Evolutionary conservation across 2,888 invertebrate genomes (phyloP), one percentile per base, ranked within the genome.

Genomic region (Hemistola chrysoprasaria): DNA sequence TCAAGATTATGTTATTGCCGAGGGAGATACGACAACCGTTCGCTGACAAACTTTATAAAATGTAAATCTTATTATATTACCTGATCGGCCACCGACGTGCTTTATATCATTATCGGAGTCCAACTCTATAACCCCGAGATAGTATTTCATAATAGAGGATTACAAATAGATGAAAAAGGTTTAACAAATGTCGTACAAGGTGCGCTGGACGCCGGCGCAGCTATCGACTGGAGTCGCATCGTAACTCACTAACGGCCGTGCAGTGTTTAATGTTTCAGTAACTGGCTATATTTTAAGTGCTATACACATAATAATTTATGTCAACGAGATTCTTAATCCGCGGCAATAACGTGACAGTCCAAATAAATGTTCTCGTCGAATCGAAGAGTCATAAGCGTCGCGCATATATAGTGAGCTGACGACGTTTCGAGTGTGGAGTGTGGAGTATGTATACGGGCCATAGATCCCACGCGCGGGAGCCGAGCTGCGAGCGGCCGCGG

Each of bases 261-360:
- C 37, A 34, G 52, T 40, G 46, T 56, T 56, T 56, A 62, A 63
- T 56, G 64, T 62, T 67, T 62, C 56, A 62, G 64, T 67, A 56
- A 60, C 59, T 50, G 59, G 47, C 54, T 49, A 64, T 71, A 75
- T 67, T 66, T 72, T 59, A 71, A 66, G 57, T 56, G 59, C 57
- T 63, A 54, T 64, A 68, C 65, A 62, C 58, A 59, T 68, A 71
- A 78, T 79, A 78, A 79, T 77, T 78, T 74, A 82, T 77, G 73
- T 82, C 80, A 78, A 73, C 76, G 64, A 77, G 78, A 77, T 76
- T 79, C 74, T 77, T 78, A 81, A 81, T 82, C 77, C 75, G 65
- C 69, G 59, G 76, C 73, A 68, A 70, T 78, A 76, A 71, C 77
- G 65, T 76, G 72, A 70, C 79, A 77, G 71, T 70, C 70, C 64